Evolutionary conservation across 1,140 invertebrate species (phyloP), one percentile per base, ranked within the genome.

Genomic region (Condylostylus longicornis): DNA sequence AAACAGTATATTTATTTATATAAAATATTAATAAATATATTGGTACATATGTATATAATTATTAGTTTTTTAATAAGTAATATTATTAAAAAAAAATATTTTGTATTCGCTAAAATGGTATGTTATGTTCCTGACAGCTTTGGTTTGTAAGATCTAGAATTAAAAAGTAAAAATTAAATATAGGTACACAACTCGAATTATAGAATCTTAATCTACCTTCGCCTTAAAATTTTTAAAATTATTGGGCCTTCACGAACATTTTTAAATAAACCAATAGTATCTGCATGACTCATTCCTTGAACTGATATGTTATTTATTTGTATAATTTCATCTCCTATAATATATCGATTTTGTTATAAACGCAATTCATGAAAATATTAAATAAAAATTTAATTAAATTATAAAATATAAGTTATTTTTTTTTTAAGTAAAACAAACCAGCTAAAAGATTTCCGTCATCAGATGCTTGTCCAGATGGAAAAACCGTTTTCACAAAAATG

Each of bases 401-500:
- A 6, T 37, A 5, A 20, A 17, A 18, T 14, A 12, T 13, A 32
- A 39, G n/a, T 22, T 9, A 14, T 37, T 40, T 36, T 19, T 7
- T 5, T 17, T 8, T 7, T 15, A 21, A 12, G 13, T n/a, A 18
- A 18, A 35, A 42, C 51, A 50, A 65, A 89, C 87, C 87, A 77
- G 87, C 85, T 66, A 77, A 78, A 33, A 91, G 67, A 44, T 71
- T 73, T 35, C 80, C 80, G 53, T 76, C 71, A 47, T 87, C 81
- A 9, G 84, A 79, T 15, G 86, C 84, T 65, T 90, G 79, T 10
- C 88, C 88, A 46, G 76, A 76, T 2, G 84, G 79, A 58, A 88
- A 88, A 9, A 93, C 77, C 1, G 85, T 87, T 62, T 90, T 87
- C 1, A 93, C 82, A 62, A 83, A 90, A 48, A 91, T 90, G 12